phyloP scores from a whole-genome alignment of 2,113 vertebrate genomes.

The Nettapus auritus region DNA sequence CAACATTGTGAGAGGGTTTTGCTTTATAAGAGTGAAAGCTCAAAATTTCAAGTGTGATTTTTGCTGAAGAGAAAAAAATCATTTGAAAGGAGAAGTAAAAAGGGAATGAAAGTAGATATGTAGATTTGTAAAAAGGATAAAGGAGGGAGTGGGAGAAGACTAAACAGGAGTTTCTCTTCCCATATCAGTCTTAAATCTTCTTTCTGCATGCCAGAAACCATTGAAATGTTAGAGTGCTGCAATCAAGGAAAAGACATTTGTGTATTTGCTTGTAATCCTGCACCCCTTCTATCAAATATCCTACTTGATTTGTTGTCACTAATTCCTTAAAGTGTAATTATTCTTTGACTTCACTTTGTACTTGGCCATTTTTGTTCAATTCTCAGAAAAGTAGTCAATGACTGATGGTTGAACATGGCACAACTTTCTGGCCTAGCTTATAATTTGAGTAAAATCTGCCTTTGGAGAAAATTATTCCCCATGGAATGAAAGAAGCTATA shows the following conservation, averaged over 20 bases:
- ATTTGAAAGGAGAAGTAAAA: neutral
- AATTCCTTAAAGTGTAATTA: neutral
- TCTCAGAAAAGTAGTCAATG: neutral
- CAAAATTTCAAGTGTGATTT: neutral
- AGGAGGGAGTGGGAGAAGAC: neutral
- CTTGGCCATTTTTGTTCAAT: neutral
- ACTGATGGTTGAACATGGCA: neutral
- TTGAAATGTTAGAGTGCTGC: neutral
- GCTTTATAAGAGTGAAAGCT: neutral
- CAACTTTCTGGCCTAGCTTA: neutral
- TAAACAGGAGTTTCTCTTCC: neutral
- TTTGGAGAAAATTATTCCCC: neutral
- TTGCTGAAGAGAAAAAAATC: neutral
- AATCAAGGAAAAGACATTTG: neutral
- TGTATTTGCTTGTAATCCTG: neutral
- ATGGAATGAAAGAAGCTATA: neutral
- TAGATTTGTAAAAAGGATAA: neutral
- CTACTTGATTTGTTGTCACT: neutral
- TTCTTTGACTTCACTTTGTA: neutral
- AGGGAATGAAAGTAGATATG: neutral
- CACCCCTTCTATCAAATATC: neutral
- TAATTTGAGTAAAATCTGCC: neutral
- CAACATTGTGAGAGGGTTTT: neutral
- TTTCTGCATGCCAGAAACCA: neutral
- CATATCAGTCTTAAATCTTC: neutral